phyloP scores from a whole-genome alignment of 2,888 invertebrate species.

The Ceriagrion tenellum region DNA sequence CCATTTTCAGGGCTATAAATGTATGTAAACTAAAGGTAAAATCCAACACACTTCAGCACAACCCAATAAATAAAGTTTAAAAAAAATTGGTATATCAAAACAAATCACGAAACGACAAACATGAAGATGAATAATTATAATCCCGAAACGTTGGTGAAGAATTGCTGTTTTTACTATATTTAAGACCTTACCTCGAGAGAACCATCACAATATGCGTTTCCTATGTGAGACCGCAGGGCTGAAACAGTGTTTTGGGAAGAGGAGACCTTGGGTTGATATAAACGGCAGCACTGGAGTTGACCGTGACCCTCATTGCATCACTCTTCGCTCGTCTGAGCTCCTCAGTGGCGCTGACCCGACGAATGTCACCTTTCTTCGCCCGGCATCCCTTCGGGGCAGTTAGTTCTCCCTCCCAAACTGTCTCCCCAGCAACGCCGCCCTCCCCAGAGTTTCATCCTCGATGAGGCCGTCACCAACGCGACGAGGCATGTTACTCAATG shows the following conservation, averaged over 20 bases:
- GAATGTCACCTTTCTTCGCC: not conserved
- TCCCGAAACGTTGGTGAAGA: too few relatives aligned
- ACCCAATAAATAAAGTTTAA: too few relatives aligned
- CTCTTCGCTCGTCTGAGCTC: not conserved
- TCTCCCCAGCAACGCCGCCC: not conserved
- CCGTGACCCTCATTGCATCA: slow-evolving; percentile 21
- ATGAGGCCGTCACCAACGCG: not conserved
- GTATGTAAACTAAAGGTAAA: too few relatives aligned
- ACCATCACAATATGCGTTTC: too few relatives aligned
- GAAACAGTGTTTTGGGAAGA: not conserved
- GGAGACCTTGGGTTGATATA: not conserved
- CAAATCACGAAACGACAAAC: too few relatives aligned
- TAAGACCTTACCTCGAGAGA: too few relatives aligned
- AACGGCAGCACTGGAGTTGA: not conserved
- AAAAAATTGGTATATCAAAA: too few relatives aligned
- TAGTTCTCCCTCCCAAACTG: not conserved
- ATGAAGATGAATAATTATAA: too few relatives aligned
- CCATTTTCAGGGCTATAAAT: too few relatives aligned
- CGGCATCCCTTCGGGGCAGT: not conserved
- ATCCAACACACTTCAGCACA: too few relatives aligned
- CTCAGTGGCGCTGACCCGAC: not conserved
- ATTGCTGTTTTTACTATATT: too few relatives aligned
- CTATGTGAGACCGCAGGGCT: too few relatives aligned
- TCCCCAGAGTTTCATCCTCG: not conserved
- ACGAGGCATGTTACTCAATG: not conserved